phyloP scores from a whole-genome alignment of 2,113 vertebrate genomes.

The Coptodon bakossiorum region DNA sequence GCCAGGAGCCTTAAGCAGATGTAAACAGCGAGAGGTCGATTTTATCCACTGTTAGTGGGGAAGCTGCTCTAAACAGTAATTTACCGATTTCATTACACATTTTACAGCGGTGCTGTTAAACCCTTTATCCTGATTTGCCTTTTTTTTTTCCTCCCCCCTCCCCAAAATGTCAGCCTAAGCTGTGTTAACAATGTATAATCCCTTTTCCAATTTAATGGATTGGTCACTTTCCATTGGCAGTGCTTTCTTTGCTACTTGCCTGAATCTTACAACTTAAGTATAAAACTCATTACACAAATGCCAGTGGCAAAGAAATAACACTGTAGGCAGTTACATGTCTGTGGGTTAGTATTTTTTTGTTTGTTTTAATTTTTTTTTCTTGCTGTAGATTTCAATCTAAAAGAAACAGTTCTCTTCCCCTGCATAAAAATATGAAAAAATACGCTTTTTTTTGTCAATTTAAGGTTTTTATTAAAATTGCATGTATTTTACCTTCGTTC shows the following conservation, averaged over 20 bases:
- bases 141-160: background rate
- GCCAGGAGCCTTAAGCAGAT: background rate
- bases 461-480: background rate
- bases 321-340: background rate
- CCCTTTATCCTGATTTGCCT: background rate
- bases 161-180: constrained; percentile 3
- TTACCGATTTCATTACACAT: constrained; percentile 1
- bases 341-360: background rate
- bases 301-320: background rate
- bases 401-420: background rate
- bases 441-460: background rate
- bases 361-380: background rate
- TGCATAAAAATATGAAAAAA: background rate
- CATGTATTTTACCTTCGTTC: background rate
- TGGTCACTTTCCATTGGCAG: constrained; percentile 35
- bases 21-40: constrained; percentile 20
- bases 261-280: constrained; percentile 7
- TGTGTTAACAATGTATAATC: constrained; percentile 45
- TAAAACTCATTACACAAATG: constrained; percentile 10
- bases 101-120: constrained; percentile 4
- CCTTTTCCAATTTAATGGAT: constrained; percentile 47
- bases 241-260: constrained; percentile 26
- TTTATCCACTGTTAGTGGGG: background rate
- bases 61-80: background rate
- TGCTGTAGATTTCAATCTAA: background rate